phyloP scores from a whole-genome alignment of 2,797 vertebrate species.

The Centroberyx gerrardi region DNA sequence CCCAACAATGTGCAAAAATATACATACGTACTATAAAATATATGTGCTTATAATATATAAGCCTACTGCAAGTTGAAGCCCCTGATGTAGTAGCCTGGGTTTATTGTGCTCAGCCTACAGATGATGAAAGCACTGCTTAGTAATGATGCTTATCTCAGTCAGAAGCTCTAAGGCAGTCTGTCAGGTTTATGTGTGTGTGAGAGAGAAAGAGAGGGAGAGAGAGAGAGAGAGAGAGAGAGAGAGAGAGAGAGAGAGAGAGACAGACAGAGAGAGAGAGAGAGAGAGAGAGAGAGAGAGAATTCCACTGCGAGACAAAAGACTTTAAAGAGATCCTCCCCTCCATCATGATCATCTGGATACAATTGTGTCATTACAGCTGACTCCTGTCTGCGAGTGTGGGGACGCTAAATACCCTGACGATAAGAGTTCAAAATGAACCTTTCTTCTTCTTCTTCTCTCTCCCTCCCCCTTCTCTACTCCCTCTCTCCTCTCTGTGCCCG shows the following conservation, averaged over 20 bases:
- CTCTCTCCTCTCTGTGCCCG: slow-evolving; percentile 29
- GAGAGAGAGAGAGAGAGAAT: neutral
- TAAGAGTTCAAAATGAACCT: slow-evolving; percentile 63
- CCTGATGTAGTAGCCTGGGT: neutral
- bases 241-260: slow-evolving; percentile 5
- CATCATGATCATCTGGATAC: slow-evolving; percentile 81
- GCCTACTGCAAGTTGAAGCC: neutral
- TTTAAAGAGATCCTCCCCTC: slow-evolving; percentile 50
- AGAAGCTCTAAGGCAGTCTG: slow-evolving; percentile 48
- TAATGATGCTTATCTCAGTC: slow-evolving; percentile 60
- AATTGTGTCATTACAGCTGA: slow-evolving; percentile 78
- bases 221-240: slow-evolving; percentile 9
- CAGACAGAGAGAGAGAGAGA: slow-evolving; percentile 24
- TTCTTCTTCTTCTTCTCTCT: slow-evolving; percentile 37
- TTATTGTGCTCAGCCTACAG: slow-evolving; percentile 20
- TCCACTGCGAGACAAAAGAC: slow-evolving; percentile 44
- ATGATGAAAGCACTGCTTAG: slow-evolving; percentile 59
- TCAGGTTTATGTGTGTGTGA: slow-evolving; percentile 41
- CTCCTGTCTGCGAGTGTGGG: slow-evolving; percentile 71
- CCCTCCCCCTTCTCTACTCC: slow-evolving; percentile 10
- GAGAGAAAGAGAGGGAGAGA: slow-evolving; percentile 29
- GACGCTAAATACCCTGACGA: slow-evolving; percentile 65
- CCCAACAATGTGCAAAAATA: neutral
- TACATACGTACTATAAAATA: too few species aligned
- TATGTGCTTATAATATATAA: neutral